Percentiles rank a stretch among this genome's conserved stretches.
Conservation (phyloP, 1,140 invertebrate species). For the Ruditapes philippinarum region DNA sequence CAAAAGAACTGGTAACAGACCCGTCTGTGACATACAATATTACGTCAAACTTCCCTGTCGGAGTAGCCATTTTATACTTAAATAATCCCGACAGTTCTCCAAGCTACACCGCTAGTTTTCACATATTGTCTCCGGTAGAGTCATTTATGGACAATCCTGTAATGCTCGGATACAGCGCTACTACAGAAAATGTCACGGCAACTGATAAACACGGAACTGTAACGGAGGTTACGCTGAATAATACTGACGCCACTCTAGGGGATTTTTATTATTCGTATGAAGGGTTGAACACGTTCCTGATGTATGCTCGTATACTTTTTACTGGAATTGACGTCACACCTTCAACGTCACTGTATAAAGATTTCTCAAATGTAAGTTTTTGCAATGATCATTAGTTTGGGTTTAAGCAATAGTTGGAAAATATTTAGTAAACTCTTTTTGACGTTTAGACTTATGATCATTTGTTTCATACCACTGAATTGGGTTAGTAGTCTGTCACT, state of each 20-base stretch:
- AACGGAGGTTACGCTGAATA: background rate
- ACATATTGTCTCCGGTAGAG: background rate
- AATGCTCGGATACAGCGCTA: background rate
- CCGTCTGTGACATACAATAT: background rate
- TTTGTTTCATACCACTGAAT: too few species aligned
- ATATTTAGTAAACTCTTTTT: too few species aligned
- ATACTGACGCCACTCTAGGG: background rate
- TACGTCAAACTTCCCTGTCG: background rate
- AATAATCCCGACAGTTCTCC: background rate
- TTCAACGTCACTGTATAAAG: background rate
- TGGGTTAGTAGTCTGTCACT: too few species aligned
- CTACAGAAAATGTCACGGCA: background rate
- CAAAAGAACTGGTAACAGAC: background rate
- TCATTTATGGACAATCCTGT: slow-evolving; percentile 11
- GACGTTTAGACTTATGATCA: too few species aligned
- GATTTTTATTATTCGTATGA: background rate
- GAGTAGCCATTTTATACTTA: background rate
- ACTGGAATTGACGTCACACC: background rate
- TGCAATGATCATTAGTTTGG: too few species aligned
- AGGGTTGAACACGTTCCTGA: background rate
- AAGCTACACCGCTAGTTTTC: background rate
- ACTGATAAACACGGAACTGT: background rate
- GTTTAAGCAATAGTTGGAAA: too few species aligned
- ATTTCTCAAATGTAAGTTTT: background rate
- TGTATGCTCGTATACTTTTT: background rate